phyloP scores from a whole-genome alignment of 2,888 invertebrate genomes.

The Zelleria hepariella region DNA sequence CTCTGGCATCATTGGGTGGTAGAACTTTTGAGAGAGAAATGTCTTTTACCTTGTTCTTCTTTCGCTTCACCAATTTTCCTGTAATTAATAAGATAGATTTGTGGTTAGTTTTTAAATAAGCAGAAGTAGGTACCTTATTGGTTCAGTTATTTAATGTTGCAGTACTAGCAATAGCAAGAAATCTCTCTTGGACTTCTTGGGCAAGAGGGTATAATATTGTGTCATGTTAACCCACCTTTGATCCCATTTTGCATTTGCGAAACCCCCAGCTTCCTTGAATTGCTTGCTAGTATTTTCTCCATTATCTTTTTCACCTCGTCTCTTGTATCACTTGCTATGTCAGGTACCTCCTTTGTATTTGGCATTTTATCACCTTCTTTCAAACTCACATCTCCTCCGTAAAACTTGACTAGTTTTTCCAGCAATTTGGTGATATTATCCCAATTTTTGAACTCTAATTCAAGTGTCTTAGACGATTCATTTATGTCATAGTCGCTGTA shows the following conservation, averaged over 20 bases:
- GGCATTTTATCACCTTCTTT: background rate
- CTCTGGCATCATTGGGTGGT: background rate
- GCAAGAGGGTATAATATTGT: background rate
- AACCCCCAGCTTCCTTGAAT: slow-evolving; percentile 31
- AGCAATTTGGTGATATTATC: slow-evolving; percentile 37
- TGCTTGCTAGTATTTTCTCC: slow-evolving; percentile 45
- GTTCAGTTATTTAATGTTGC: too few species aligned
- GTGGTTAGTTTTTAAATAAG: background rate
- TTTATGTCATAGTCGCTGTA: slow-evolving; percentile 66
- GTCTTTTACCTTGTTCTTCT: slow-evolving; percentile 16
- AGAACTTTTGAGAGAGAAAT: slow-evolving; percentile 9
- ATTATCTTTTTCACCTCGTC: slow-evolving; percentile 54
- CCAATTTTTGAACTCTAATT: slow-evolving; percentile 72
- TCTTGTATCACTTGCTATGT: slow-evolving; percentile 23
- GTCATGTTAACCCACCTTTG: slow-evolving; percentile 35
- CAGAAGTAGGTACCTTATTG: background rate
- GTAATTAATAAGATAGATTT: slow-evolving; percentile 9
- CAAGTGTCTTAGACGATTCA: slow-evolving; percentile 53
- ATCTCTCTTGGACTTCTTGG: too few species aligned
- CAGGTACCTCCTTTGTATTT: background rate
- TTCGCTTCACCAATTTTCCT: slow-evolving; percentile 46
- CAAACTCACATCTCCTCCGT: slow-evolving; percentile 25
- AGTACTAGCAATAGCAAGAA: too few species aligned
- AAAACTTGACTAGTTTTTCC: slow-evolving; percentile 44
- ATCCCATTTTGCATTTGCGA: slow-evolving; percentile 50